A percentile compares a stretch with the other conserved stretches of the same genome.
phyloP scores from a whole-genome alignment of 2,113 vertebrate genomes.

The Calidris pygmaea region DNA sequence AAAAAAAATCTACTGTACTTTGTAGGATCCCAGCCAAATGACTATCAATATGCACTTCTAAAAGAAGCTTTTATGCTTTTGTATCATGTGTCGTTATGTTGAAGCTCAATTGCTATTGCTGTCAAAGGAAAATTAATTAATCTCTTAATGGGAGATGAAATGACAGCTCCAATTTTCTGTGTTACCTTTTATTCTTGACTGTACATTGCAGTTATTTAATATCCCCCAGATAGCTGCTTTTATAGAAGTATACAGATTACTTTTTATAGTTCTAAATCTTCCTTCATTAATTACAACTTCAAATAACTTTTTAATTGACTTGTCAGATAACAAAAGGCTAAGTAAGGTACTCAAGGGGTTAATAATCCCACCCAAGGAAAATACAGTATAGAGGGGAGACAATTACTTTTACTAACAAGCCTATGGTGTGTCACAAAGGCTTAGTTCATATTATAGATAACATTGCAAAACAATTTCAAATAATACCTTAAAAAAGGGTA shows the following conservation, averaged over 20 bases:
- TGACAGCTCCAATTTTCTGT: slow-evolving; percentile 9
- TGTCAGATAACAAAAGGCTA: background rate
- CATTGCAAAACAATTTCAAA: background rate
- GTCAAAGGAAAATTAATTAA: slow-evolving; percentile 37
- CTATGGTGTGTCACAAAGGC: background rate
- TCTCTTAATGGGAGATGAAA: background rate
- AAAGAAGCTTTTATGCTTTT: background rate
- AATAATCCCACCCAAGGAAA: background rate
- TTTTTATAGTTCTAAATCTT: slow-evolving; percentile 1
- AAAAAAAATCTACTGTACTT: background rate
- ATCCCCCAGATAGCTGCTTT: background rate
- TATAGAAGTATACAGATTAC: background rate
- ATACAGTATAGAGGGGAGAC: background rate
- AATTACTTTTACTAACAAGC: background rate
- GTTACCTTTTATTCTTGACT: slow-evolving; percentile 24
- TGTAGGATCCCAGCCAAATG: background rate
- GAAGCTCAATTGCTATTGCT: background rate
- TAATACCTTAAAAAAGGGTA: background rate
- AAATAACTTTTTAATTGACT: background rate
- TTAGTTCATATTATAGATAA: background rate
- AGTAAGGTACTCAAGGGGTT: background rate
- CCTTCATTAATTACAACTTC: background rate
- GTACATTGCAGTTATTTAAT: background rate
- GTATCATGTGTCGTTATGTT: background rate
- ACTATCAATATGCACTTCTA: background rate